phyloP scores from a whole-genome alignment of 2,113 vertebrate genomes.

The Leucopternis melanops region DNA sequence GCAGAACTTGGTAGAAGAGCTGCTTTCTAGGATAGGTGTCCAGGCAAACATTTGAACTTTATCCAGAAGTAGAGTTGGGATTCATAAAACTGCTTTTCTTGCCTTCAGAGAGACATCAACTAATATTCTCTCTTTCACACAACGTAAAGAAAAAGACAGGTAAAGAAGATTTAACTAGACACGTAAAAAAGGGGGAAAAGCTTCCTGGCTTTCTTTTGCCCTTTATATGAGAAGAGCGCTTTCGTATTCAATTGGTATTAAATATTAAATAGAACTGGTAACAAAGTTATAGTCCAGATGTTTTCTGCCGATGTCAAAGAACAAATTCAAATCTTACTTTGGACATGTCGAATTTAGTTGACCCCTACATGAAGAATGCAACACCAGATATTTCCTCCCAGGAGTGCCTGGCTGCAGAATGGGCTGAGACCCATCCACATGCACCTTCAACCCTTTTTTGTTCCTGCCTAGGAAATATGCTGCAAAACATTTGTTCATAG shows the following conservation, averaged over 20 bases:
- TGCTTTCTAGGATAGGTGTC: neutral
- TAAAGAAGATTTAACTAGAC: no score
- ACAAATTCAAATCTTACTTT: neutral
- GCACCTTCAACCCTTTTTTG: neutral
- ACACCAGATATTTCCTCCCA: neutral
- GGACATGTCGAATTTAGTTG: neutral
- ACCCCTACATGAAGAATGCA: neutral
- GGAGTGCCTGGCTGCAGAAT: neutral
- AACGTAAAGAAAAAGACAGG: neutral
- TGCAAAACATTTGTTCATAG: neutral
- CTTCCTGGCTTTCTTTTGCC: no score
- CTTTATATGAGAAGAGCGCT: no score
- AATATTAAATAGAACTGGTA: no score
- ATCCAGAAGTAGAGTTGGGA: neutral
- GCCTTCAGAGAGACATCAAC: neutral
- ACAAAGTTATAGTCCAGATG: no score
- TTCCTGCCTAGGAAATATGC: neutral
- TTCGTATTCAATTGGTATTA: no score
- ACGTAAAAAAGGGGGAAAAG: no score
- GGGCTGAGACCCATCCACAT: neutral
- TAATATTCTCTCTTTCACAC: neutral
- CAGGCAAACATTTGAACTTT: neutral
- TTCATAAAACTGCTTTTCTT: neutral
- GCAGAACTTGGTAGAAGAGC: neutral
- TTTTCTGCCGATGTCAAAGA: neutral